Evolutionary conservation across 1,140 invertebrate species (phyloP).

Genomic region (Anagrus nilaparvatae): DNA sequence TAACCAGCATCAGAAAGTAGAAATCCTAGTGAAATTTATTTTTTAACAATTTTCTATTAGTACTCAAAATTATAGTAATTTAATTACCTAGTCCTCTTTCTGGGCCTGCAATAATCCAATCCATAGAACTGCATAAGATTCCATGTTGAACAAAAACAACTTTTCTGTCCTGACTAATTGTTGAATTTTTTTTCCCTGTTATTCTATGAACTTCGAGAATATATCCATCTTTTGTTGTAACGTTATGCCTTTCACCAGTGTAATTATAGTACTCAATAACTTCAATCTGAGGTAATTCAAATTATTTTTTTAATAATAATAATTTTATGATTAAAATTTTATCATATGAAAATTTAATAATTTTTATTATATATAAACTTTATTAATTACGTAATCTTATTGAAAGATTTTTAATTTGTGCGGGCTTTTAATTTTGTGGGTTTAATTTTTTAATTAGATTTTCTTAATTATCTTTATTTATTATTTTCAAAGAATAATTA

Average conservation of each 20-base stretch:
- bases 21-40: constrained; percentile 31
- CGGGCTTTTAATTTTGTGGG: too few species aligned
- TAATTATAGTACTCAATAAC: constrained; percentile 7
- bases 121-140: constrained; percentile 53
- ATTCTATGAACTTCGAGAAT: constrained; percentile 48
- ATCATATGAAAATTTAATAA: too few species aligned
- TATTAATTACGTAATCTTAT: too few species aligned
- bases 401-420: too few species aligned
- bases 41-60: constrained; percentile 22
- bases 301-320: too few species aligned
- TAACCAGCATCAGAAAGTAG: constrained; percentile 50
- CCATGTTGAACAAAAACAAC: constrained; percentile 63
- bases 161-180: constrained; percentile 25
- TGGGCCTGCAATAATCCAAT: constrained; percentile 56
- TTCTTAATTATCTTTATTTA: too few species aligned
- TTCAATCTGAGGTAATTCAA: too few species aligned
- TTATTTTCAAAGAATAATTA: too few species aligned
- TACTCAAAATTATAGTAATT: constrained; percentile 60
- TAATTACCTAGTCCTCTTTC: constrained; percentile 47
- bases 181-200: constrained; percentile 22
- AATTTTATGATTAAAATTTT: too few species aligned
- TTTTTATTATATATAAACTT: too few species aligned
- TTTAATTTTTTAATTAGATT: too few species aligned
- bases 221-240: constrained; percentile 48
- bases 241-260: constrained; percentile 7